Base-by-base conservation (phyloP, 1,140 invertebrate species). In the Ostrea denselamellosa region DNA sequence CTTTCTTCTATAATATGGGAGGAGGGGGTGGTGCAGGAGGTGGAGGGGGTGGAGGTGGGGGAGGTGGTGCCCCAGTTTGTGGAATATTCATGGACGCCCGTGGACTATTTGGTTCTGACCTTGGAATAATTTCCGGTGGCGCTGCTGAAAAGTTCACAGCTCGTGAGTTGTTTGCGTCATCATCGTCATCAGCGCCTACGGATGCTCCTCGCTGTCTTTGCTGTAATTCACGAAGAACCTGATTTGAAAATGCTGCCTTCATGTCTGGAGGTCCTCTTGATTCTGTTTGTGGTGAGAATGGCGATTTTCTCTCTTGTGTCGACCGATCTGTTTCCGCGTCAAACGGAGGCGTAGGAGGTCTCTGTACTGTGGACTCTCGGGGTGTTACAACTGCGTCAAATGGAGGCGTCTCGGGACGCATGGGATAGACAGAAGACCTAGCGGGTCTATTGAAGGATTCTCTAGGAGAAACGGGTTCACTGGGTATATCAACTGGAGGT, bases 41-140 rank as follows among this genome's bases (percentile, higher is more conserved):
- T 1, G 65, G 68, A 8, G 83, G 83, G 5, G 87, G 85, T 25
- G 85, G 71, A 44, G 68, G 51, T 12, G 68, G 85, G 17, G 85
- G 85, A 14, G 68, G 62, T 7, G 71, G 77, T n/a, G 54, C 85
- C 52, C 17, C 51, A 2, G 9, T 28, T 71, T 86, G 85, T 28
- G 87, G 87, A 53, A 88, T 65, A 84, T 88, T 88, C 85, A 86
- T 85, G 28, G 87, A 88, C 28, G 54, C n/a, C 68, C 87, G 68
- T 58, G 87, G 87, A 86, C 87, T 88, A 52, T 88, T 88, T 54
- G 87, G 87, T 86, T 88, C 53, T 14, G 87, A 88, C 54, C 87
- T 22, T 8, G 87, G 87, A 17, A 88, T 88, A 10, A 88, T 88
- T 77, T 88, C 87, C 22, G 87, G 87, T 54, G 87, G 87, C 17